These are phyloP conservation scores for Enteromius unitaeniatus DNA, from an alignment of 2,797 vertebrate species.

Conservation along the genomic window DNA sequence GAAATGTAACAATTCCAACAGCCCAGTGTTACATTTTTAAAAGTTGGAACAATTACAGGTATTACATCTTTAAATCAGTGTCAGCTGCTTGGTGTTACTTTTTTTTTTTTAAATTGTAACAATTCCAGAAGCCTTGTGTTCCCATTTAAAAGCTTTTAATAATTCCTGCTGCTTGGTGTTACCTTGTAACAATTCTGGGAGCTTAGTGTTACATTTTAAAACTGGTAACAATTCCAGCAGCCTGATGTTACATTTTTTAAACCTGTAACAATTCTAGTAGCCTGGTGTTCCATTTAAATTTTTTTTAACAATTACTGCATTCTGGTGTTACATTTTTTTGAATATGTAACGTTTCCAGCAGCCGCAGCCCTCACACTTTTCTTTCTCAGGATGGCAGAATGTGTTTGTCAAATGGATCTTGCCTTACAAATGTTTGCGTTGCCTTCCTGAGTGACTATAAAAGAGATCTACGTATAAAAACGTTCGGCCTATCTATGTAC, in stretches of 20 bases:
- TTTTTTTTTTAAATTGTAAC: neutral
- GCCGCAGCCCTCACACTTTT: constrained; percentile 36
- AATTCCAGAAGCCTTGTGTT: neutral
- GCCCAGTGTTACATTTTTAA: neutral
- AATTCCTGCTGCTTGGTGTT: neutral
- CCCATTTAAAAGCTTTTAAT: neutral
- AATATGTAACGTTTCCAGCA: too few relatives aligned
- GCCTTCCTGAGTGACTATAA: constrained; percentile 87
- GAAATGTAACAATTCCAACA: neutral
- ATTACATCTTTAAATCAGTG: neutral
- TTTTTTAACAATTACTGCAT: too few relatives aligned
- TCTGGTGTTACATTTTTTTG: too few relatives aligned
- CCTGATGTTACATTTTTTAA: neutral
- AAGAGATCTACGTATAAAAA: constrained; percentile 63
- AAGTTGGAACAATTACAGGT: neutral
- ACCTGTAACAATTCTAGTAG: neutral
- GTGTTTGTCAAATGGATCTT: constrained; percentile 77
- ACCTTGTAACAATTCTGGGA: neutral
- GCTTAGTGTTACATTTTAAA: neutral
- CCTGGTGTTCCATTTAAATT: too few relatives aligned
- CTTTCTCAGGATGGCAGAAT: constrained; percentile 58
- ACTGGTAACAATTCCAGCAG: neutral
- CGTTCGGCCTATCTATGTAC: constrained; percentile 12
- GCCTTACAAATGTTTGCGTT: constrained; percentile 91
- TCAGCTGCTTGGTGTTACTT: neutral